These are phyloP conservation scores for Leucoraja erinaceus DNA, from an alignment of 2,113 vertebrate genomes.

Conservation along the genomic window DNA sequence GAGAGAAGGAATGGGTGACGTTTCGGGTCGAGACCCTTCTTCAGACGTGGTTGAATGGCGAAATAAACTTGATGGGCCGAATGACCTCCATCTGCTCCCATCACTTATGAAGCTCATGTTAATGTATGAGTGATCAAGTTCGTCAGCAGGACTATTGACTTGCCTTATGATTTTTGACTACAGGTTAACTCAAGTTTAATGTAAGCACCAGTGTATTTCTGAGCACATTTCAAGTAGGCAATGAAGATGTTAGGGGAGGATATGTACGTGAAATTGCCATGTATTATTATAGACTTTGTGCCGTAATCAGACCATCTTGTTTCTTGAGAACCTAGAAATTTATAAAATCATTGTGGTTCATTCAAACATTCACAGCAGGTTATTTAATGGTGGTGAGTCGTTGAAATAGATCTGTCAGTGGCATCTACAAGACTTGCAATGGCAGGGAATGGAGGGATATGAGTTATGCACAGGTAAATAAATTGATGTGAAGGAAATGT, in stretches of 20 bases:
- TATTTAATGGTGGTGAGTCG: neutral
- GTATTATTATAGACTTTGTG: neutral
- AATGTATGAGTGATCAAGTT: neutral
- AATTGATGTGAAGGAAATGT: no score
- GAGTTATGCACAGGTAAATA: no score
- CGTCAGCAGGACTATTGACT: neutral
- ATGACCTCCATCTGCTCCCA: no score
- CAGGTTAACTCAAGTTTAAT: conserved; percentile 1
- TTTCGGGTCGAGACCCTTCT: no score
- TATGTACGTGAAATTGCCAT: neutral
- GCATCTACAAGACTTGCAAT: no score
- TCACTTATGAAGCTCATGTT: neutral
- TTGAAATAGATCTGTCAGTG: no score
- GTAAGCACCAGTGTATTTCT: neutral
- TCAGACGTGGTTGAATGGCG: no score
- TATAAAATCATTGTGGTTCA: neutral
- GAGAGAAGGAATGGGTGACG: no score
- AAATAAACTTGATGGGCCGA: no score
- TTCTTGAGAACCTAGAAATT: neutral
- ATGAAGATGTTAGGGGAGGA: neutral
- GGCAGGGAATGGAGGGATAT: no score
- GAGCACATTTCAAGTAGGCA: neutral
- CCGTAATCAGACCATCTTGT: neutral
- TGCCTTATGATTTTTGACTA: neutral
- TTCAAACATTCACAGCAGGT: neutral